Evolutionary conservation across 2,888 invertebrate species (phyloP).

Genomic region (Dasysyrphus tricinctus): DNA sequence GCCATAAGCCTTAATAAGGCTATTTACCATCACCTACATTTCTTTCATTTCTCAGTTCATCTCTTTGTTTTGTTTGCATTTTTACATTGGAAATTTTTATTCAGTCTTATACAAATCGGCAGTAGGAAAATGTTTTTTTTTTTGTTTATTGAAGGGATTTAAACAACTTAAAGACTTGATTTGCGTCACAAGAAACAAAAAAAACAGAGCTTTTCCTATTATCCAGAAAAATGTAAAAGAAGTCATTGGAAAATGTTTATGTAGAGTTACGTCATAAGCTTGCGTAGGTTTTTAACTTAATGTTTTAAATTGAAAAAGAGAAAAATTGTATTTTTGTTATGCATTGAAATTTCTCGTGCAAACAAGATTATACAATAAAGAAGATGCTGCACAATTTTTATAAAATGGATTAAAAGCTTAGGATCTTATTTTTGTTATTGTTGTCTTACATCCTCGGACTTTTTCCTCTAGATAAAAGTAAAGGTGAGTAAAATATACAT

Average conservation of each 20-base stretch:
- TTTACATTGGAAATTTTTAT: slow-evolving; percentile 28
- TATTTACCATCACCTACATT: not conserved
- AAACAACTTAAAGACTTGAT: slow-evolving; percentile 23
- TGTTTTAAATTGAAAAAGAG: not conserved
- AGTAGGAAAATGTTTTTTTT: not conserved
- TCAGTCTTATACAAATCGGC: not conserved
- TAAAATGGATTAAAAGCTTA: not conserved
- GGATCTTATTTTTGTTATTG: no score
- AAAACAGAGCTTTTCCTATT: not conserved
- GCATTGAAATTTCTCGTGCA: not conserved
- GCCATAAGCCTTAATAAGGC: no score
- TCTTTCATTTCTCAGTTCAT: not conserved
- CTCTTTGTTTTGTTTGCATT: slow-evolving; percentile 1
- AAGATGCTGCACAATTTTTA: not conserved
- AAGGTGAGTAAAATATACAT: no score
- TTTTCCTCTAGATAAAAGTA: no score
- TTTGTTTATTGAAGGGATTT: not conserved
- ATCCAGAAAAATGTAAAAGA: slow-evolving; percentile 8
- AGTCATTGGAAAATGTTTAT: slow-evolving; percentile 2
- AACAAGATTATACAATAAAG: not conserved
- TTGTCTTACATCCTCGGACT: no score
- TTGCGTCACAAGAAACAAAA: slow-evolving; percentile 2
- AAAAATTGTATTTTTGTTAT: not conserved
- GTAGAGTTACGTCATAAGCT: not conserved
- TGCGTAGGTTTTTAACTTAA: slow-evolving; percentile 1